Conservation (phyloP, 2,797 vertebrate genomes). For the Limnodromus scolopaceus region DNA sequence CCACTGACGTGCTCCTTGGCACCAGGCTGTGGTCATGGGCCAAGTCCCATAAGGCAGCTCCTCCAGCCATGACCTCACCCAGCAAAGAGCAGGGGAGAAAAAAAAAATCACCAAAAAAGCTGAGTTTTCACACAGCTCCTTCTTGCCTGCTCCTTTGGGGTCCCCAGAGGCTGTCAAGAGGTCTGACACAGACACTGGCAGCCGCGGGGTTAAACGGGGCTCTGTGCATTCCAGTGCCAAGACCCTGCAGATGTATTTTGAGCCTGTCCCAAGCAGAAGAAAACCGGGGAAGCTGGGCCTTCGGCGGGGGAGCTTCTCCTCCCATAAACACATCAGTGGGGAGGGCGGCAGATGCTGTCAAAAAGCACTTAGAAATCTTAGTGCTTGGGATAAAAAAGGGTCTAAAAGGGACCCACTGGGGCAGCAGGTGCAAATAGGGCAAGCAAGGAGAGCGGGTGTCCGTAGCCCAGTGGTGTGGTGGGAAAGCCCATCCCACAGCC, state of each 20-base stretch:
- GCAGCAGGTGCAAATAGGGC: fast-evolving
- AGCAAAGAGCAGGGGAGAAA: not conserved
- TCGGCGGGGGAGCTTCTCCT: not conserved
- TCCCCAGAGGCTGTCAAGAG: not conserved
- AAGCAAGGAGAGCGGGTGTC: fast-evolving
- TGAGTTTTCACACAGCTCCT: not conserved
- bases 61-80: not conserved
- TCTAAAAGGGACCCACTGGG: fast-evolving
- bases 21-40: not conserved
- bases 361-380: not conserved
- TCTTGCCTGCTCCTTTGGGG: fast-evolving
- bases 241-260: not conserved
- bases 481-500: not conserved
- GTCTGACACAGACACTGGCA: not conserved
- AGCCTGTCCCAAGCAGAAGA: not conserved
- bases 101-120: not conserved
- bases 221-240: not conserved
- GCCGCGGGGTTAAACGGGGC: not conserved
- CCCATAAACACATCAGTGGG: fast-evolving
- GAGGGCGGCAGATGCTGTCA: fast-evolving
- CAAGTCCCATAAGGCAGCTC: not conserved
- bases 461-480: fast-evolving
- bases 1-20: not conserved
- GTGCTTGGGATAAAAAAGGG: not conserved
- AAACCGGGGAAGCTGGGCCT: not conserved